Conservation (phyloP, 2,797 vertebrate genomes). For the Poeciliopsis gracilis region DNA sequence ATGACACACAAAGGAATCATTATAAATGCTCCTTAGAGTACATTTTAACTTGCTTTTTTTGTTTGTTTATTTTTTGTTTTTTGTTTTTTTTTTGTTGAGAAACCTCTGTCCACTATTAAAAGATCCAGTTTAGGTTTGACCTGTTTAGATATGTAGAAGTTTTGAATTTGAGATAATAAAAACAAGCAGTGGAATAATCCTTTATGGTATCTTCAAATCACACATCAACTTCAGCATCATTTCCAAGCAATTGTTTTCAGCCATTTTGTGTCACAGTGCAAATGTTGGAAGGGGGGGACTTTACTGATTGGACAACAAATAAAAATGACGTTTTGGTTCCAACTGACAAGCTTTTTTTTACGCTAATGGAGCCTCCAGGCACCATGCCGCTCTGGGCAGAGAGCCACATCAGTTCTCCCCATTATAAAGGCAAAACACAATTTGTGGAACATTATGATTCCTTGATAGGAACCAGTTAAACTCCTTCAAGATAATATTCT, state of each 20-base stretch:
- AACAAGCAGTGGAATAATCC: neutral
- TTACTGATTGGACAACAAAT: neutral
- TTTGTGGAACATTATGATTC: neutral
- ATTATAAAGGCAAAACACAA: neutral
- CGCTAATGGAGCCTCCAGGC: neutral
- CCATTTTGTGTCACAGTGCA: too few species aligned
- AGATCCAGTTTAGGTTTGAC: neutral
- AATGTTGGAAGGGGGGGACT: too few species aligned
- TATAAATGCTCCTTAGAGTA: neutral
- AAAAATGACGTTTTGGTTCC: neutral
- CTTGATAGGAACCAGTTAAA: neutral
- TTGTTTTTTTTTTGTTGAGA: neutral
- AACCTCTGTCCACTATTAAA: neutral
- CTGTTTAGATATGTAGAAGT: neutral
- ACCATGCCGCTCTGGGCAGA: neutral
- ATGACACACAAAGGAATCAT: neutral
- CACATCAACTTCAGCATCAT: neutral
- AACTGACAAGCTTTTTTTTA: neutral
- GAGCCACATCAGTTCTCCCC: neutral
- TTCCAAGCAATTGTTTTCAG: neutral
- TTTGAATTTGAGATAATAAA: neutral
- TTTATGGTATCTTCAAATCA: neutral
- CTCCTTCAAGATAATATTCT: neutral
- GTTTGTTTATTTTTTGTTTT: neutral
- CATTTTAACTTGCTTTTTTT: neutral